A percentile compares a stretch with the other conserved stretches of the same genome.
Conservation (phyloP, 2,888 invertebrate species). For the Eupithecia abbreviata region DNA sequence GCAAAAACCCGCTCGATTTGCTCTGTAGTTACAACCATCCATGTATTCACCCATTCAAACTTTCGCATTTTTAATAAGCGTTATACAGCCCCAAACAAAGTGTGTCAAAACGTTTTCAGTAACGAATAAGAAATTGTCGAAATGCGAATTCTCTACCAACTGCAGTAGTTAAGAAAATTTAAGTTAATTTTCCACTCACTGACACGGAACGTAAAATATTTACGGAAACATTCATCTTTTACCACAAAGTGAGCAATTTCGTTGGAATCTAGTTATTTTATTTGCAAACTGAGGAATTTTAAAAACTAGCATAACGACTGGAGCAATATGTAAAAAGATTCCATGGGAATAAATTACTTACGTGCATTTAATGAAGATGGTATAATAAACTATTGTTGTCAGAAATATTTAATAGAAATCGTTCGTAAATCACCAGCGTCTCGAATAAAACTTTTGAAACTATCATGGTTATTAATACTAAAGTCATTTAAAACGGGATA, state of each 20-base stretch:
- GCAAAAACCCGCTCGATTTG: too few species aligned
- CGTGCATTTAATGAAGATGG: too few species aligned
- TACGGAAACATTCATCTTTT: constrained; percentile 15
- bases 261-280: constrained; percentile 6
- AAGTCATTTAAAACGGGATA: too few species aligned
- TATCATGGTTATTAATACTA: too few species aligned
- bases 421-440: too few species aligned
- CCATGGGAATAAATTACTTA: neutral
- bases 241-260: constrained; percentile 18
- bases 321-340: neutral
- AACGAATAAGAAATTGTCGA: neutral
- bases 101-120: neutral
- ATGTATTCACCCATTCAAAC: neutral
- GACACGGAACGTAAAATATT: constrained; percentile 18
- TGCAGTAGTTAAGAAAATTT: constrained; percentile 2
- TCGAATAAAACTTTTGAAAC: too few species aligned
- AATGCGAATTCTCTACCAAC: constrained; percentile 5
- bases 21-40: neutral
- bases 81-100: neutral
- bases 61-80: neutral
- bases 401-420: too few species aligned
- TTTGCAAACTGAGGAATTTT: neutral
- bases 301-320: neutral
- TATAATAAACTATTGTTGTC: too few species aligned
- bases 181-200: constrained; percentile 4